Evolutionary conservation across 1,140 invertebrate genomes (phyloP).

Genomic region (Samia ricini): DNA sequence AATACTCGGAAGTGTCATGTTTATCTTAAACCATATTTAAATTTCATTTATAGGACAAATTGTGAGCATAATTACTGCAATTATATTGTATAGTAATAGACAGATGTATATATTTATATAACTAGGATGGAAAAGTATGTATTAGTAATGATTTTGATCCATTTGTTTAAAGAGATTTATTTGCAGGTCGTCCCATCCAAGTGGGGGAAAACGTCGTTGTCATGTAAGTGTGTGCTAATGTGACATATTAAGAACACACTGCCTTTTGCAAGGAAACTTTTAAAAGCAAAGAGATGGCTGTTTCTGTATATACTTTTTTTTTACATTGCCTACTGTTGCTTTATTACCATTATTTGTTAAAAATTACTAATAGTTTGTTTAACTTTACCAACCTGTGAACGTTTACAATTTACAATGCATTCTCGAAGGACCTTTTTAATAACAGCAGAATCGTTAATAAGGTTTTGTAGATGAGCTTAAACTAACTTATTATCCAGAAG

Average conservation of each 20-base stretch:
- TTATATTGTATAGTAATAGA: no score
- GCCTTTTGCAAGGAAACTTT: conserved; percentile 18
- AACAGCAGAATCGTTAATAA: neutral
- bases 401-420: neutral
- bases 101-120: no score
- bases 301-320: neutral
- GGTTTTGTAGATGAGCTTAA: no score
- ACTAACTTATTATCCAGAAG: no score
- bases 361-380: no score
- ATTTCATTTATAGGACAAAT: no score
- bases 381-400: neutral
- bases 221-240: conserved; percentile 26
- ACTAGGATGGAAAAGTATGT: no score
- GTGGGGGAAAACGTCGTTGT: conserved; percentile 6
- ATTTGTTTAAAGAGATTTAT: conserved; percentile 17
- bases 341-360: neutral
- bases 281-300: neutral
- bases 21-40: no score
- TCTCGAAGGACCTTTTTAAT: neutral
- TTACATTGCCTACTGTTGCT: neutral
- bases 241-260: conserved; percentile 12
- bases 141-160: neutral
- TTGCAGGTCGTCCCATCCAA: conserved; percentile 20
- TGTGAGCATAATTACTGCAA: no score
- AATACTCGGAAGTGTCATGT: no score